phyloP scores from a whole-genome alignment of 2,888 invertebrate genomes.

The Lepidonotus clava region DNA sequence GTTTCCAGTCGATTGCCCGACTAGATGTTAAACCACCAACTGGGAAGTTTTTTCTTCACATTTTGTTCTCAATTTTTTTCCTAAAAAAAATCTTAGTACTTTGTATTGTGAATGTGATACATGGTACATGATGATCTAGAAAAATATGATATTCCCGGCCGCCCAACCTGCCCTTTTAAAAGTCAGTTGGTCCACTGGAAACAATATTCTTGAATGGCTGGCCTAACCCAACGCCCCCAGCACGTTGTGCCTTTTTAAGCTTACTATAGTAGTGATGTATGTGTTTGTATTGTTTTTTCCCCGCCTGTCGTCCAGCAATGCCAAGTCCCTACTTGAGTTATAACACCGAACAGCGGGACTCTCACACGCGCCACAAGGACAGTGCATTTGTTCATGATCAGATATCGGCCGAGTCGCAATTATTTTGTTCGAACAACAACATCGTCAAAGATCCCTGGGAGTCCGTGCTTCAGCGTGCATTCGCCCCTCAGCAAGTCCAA shows the following conservation, averaged over 20 bases:
- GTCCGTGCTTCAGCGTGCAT: neutral
- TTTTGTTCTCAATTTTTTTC: too few relatives aligned
- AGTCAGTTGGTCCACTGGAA: too few relatives aligned
- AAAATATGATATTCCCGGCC: too few relatives aligned
- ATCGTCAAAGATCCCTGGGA: neutral
- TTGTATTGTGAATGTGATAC: too few relatives aligned
- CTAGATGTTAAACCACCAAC: too few relatives aligned
- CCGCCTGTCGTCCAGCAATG: constrained; percentile 3
- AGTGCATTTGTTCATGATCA: constrained; percentile 45
- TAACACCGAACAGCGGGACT: constrained; percentile 2
- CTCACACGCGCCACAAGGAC: neutral
- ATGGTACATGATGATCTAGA: too few relatives aligned
- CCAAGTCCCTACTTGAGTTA: constrained; percentile 29
- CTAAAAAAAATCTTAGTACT: too few relatives aligned
- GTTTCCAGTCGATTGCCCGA: too few relatives aligned
- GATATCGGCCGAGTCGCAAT: neutral
- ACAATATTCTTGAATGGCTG: too few relatives aligned
- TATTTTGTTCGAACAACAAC: neutral
- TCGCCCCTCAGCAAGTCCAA: constrained; percentile 18
- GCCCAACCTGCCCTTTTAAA: too few relatives aligned
- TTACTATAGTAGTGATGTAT: neutral
- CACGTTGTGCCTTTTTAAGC: neutral
- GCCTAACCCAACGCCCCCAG: neutral
- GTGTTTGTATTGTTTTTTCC: constrained; percentile 29
- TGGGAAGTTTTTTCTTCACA: too few relatives aligned